A percentile compares a stretch with the other conserved stretches of the same genome.
Conservation (phyloP, 2,888 invertebrate genomes). For the Stenichneumon culpator region DNA sequence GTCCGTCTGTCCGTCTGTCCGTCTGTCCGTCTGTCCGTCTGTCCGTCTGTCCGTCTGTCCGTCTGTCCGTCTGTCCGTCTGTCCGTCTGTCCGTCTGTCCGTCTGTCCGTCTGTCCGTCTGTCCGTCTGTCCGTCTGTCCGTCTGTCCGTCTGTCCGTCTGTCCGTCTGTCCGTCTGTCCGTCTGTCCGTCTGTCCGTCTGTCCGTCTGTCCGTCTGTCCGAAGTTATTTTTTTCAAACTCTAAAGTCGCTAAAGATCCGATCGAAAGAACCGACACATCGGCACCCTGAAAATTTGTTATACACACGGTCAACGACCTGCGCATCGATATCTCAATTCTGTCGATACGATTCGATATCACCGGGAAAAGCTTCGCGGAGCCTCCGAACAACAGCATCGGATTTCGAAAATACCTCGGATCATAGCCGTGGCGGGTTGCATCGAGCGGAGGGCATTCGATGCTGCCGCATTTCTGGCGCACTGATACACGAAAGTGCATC, state of each 20-base stretch:
- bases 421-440: neutral
- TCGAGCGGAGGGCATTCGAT: slow-evolving; percentile 29
- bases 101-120: no score
- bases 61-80: no score
- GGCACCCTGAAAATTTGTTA: neutral
- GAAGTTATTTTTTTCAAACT: neutral
- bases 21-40: no score
- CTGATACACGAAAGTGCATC: slow-evolving; percentile 57
- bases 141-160: no score
- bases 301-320: neutral
- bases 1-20: no score
- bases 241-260: neutral
- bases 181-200: no score
- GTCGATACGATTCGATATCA: neutral
- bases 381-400: slow-evolving; percentile 23
- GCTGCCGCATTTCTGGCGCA: slow-evolving; percentile 38
- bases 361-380: neutral
- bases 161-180: no score
- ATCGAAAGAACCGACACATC: neutral
- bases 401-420: slow-evolving; percentile 55
- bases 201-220: neutral
- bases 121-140: no score
- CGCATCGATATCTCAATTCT: neutral
- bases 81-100: no score
- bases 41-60: no score